Evolutionary conservation across 1,140 invertebrate species (phyloP).

Genomic region (Achatina immaculata): DNA sequence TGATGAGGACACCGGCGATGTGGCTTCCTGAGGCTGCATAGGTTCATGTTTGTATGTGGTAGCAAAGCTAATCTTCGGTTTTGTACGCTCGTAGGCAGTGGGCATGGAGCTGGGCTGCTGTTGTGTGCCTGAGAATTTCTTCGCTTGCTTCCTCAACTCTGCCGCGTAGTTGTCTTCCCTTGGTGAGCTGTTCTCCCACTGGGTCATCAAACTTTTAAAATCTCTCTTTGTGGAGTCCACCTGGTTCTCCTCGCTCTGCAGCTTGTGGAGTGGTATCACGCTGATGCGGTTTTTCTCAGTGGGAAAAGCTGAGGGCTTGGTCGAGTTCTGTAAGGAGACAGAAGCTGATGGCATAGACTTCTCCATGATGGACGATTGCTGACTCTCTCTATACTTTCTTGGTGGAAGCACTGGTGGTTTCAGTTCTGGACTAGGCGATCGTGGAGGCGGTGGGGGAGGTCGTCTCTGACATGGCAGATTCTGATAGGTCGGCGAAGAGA

Average conservation of each 20-base stretch:
- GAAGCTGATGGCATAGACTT: too few species aligned
- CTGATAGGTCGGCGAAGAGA: conserved; percentile 50
- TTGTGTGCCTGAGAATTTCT: conserved; percentile 46
- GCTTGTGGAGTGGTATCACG: conserved; percentile 17
- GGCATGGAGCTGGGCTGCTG: conserved; percentile 33
- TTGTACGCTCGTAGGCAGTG: conserved; percentile 45
- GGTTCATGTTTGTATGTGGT: conserved; percentile 60
- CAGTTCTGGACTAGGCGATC: conserved; percentile 49
- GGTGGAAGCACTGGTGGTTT: conserved; percentile 59
- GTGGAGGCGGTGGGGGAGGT: conserved; percentile 52
- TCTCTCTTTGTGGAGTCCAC: conserved; percentile 41
- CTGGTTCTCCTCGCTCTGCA: conserved; percentile 11
- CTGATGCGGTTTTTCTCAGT: not conserved
- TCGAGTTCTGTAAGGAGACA: not conserved
- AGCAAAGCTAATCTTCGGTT: conserved; percentile 47
- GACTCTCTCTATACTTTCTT: conserved; percentile 51
- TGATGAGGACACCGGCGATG: conserved; percentile 34
- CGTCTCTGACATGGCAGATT: conserved; percentile 44
- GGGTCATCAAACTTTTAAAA: conserved; percentile 40
- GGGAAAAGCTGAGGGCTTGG: not conserved
- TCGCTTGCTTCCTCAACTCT: conserved; percentile 55
- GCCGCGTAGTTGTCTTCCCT: conserved; percentile 57
- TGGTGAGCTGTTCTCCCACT: conserved; percentile 51
- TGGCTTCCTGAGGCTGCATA: conserved; percentile 51
- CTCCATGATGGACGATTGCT: not conserved